phyloP scores from a whole-genome alignment of 2,888 invertebrate species.

The Drosophila helvetica region DNA sequence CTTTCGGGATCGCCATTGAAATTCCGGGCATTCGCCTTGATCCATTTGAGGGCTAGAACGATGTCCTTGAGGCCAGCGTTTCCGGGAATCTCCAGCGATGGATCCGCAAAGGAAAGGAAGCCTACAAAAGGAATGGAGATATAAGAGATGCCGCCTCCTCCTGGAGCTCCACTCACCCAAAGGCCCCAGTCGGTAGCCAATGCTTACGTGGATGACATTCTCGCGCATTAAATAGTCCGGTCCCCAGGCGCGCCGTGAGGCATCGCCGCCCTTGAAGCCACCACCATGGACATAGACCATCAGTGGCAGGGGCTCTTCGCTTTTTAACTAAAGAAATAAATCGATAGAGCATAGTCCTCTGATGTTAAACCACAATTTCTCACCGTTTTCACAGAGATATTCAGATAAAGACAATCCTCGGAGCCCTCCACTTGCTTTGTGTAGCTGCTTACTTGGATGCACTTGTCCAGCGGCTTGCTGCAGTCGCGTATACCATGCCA shows the following conservation, averaged over 20 bases:
- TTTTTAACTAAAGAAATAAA: slow-evolving; percentile 45
- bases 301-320: slow-evolving; percentile 56
- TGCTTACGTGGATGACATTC: slow-evolving; percentile 82
- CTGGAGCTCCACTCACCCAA: slow-evolving; percentile 65
- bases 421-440: slow-evolving; percentile 66
- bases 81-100: slow-evolving; percentile 84
- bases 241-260: slow-evolving; percentile 72
- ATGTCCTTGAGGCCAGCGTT: slow-evolving; percentile 85
- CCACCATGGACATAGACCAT: slow-evolving; percentile 76
- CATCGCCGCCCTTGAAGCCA: slow-evolving; percentile 54
- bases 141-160: background rate
- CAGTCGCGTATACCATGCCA: slow-evolving; percentile 82
- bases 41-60: slow-evolving; percentile 84
- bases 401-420: slow-evolving; percentile 78
- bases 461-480: slow-evolving; percentile 55
- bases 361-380: background rate
- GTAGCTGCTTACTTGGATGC: slow-evolving; percentile 59
- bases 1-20: slow-evolving; percentile 85
- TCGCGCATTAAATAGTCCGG: slow-evolving; percentile 83
- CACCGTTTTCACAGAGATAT: slow-evolving; percentile 69
- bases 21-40: slow-evolving; percentile 82
- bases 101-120: slow-evolving; percentile 84
- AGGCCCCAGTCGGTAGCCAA: slow-evolving; percentile 84
- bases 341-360: background rate
- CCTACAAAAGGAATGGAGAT: slow-evolving; percentile 69